A percentile compares a stretch with the other conserved stretches of the same genome.
These are phyloP conservation scores for Eulemur macaco DNA, from an alignment of 2,113 vertebrate genomes.

Conservation along the genomic window DNA sequence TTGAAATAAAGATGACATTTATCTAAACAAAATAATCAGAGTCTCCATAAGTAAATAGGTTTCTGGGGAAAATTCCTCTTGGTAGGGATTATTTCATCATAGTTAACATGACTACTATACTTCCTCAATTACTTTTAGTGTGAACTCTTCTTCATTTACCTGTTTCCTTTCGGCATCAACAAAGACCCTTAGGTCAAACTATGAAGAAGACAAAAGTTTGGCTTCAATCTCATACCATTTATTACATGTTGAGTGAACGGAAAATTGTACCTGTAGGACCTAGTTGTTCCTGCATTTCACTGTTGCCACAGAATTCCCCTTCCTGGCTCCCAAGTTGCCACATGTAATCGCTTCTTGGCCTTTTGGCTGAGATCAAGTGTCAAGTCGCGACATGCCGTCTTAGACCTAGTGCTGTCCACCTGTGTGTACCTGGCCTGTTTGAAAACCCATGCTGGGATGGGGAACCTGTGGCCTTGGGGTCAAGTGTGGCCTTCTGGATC, in stretches of 20 bases:
- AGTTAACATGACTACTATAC: fast-evolving
- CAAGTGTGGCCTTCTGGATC: no score
- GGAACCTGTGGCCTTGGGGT: no score
- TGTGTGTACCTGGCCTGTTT: background rate
- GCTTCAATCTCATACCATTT: background rate
- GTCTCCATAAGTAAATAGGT: background rate
- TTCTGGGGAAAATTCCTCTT: background rate
- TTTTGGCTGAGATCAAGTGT: no score
- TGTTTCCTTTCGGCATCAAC: background rate
- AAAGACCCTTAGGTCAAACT: background rate
- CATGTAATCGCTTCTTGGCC: background rate
- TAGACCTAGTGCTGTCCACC: background rate
- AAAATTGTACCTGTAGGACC: background rate
- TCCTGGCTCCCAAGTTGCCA: background rate
- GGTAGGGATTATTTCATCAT: background rate
- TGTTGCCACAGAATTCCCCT: background rate
- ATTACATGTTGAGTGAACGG: background rate
- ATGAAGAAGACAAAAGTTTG: background rate
- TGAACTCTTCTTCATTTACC: background rate
- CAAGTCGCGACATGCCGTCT: background rate
- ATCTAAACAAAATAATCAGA: background rate
- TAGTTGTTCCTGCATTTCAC: background rate
- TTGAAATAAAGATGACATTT: background rate
- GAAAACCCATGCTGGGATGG: background rate
- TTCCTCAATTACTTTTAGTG: background rate